phyloP scores from a whole-genome alignment of 2,113 vertebrate species.

The Balaenoptera acutorostrata region DNA sequence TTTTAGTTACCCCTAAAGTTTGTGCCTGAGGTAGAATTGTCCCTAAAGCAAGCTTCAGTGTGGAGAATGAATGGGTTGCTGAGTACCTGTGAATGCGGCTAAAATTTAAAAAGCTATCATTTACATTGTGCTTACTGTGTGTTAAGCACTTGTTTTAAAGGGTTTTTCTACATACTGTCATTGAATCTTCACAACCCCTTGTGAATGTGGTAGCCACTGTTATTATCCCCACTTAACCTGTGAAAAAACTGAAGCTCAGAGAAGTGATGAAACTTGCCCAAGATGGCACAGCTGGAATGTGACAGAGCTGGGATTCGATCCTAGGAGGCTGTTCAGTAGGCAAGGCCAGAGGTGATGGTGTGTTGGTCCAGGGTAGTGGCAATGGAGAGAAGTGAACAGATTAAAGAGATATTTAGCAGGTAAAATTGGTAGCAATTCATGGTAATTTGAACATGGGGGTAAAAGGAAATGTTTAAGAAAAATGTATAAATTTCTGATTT shows the following conservation, averaged over 20 bases:
- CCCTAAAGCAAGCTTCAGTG: background rate
- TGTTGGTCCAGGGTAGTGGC: background rate
- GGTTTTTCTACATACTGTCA: background rate
- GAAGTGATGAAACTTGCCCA: background rate
- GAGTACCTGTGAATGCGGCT: background rate
- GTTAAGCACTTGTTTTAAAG: background rate
- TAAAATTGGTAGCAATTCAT: background rate
- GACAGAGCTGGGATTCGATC: background rate
- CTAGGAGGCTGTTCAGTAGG: background rate
- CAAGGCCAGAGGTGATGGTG: background rate
- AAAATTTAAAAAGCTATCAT: background rate
- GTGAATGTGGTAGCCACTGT: background rate
- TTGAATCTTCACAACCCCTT: background rate
- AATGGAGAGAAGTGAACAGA: background rate
- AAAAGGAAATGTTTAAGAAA: background rate
- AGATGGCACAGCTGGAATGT: background rate
- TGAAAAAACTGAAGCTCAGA: no score
- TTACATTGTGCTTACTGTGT: background rate
- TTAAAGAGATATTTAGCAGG: background rate
- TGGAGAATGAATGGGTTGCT: background rate
- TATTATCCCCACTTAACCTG: background rate
- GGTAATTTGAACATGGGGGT: background rate
- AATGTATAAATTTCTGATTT: background rate
- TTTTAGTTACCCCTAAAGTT: background rate
- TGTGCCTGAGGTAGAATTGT: background rate